Base-by-base conservation (phyloP, 2,113 vertebrate species). In the Xenopus borealis region DNA sequence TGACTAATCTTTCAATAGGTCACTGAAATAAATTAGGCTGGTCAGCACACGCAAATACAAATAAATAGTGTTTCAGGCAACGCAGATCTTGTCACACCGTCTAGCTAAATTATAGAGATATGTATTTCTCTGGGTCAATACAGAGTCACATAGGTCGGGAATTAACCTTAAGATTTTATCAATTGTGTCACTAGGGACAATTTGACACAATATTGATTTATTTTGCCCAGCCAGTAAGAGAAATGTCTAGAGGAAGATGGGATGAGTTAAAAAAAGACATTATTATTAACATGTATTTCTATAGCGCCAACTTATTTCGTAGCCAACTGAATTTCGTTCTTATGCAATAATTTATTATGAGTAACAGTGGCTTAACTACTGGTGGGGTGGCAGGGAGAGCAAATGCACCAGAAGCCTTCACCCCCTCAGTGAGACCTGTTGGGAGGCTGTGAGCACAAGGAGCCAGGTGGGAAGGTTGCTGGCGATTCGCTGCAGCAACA, bases 91-190 rank as follows among this genome's bases (percentile, higher is more conserved):
- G 69, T 69, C 47, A 19, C 45, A 63, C 46, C 66, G 58, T 69
- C 66, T n/a, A n/a, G 73, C 57, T 57, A 69, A 69, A 62, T 63
- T 47, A 62, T 55, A 69, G 73, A 12, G 66, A 62, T 69, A 75
- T 75, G 69, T 14, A 75, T 75, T 75, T 75, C 57, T 62, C 23
- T 53, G n/a, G 53, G 73, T 69, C 73, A 69, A 75, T 75, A 63
- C 27, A 16, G 47, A 57, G 64, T 57, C 71, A 72, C 19, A 75
- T 52, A 33, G 44, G 65, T 23, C 44, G 62, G 66, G 27, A 45
- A 59, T 59, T 63, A 75, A 75, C 73, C 73, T 62, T 75, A 69
- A 53, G 46, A 75, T 68, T 69, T 62, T 69, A 75, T 75, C 66
- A 68, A 68, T 75, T 62, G 20, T 68, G 23, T 55, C 57, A 68